Conservation (phyloP, 2,888 invertebrate species). For the Eledona agricola region DNA sequence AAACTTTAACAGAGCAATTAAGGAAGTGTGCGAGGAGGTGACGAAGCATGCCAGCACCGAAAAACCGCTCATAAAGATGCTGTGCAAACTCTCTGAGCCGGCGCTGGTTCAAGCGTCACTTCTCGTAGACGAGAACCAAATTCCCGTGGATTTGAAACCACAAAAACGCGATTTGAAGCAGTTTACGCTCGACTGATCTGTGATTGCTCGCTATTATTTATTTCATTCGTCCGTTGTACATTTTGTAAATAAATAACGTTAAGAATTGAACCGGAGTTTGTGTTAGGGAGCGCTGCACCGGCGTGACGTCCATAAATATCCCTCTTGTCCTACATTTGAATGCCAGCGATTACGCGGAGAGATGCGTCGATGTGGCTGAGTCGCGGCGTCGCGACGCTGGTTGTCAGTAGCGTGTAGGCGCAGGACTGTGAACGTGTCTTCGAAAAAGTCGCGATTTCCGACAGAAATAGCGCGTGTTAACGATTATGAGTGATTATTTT, state of each 20-base stretch:
- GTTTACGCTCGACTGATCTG: constrained; percentile 12
- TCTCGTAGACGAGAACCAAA: constrained; percentile 1
- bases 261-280: too few species aligned
- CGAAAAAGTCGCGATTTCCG: neutral
- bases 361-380: constrained; percentile 38
- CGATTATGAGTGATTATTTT: constrained; percentile 14
- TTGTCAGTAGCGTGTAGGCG: constrained; percentile 16
- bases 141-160: constrained; percentile 10
- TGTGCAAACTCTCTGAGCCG: constrained; percentile 34
- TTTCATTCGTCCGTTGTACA: constrained; percentile 9
- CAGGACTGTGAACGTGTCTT: constrained; percentile 12
- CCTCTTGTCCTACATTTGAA: constrained; percentile 44
- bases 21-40: constrained; percentile 24
- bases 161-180: constrained; percentile 18
- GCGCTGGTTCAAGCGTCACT: constrained; percentile 12
- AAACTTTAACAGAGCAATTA: constrained; percentile 21
- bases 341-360: constrained; percentile 42
- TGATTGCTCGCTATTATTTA: constrained; percentile 16
- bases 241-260: constrained; percentile 6
- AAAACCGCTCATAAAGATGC: constrained; percentile 30
- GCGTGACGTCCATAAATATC: constrained; percentile 43
- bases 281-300: too few species aligned
- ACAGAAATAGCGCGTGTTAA: constrained; percentile 15
- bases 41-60: constrained; percentile 22
- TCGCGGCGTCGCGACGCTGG: constrained; percentile 39